Evolutionary conservation across 2,113 vertebrate genomes (phyloP).

Genomic region (Egretta garzetta): DNA sequence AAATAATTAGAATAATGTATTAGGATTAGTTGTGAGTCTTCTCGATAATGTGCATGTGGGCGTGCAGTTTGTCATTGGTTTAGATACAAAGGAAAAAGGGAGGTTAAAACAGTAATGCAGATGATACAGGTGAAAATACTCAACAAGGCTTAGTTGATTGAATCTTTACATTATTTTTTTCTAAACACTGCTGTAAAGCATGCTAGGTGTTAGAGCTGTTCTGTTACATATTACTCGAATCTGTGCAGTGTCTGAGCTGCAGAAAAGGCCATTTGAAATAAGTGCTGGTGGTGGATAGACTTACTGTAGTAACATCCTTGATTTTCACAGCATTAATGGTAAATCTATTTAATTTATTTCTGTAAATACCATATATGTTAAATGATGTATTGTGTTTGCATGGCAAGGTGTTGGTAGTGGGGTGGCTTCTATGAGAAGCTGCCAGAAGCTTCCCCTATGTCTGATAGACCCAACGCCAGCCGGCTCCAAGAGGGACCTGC

Average conservation of each 20-base stretch:
- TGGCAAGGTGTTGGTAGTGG: background rate
- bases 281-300: background rate
- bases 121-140: background rate
- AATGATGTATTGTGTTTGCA: background rate
- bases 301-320: background rate
- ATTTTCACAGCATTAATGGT: background rate
- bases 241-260: background rate
- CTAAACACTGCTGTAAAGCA: conserved; percentile 41
- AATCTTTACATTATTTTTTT: conserved; percentile 41
- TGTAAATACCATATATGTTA: background rate
- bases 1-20: conserved; percentile 43
- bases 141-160: conserved; percentile 26
- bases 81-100: background rate
- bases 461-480: background rate
- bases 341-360: background rate
- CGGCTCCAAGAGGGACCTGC: accelerated
- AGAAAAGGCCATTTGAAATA: conserved; percentile 24
- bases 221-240: conserved; percentile 57
- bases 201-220: conserved; percentile 28
- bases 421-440: background rate
- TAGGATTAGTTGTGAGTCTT: background rate
- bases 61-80: background rate
- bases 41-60: background rate
- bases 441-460: background rate
- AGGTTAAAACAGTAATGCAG: background rate